phyloP scores from a whole-genome alignment of 2,888 invertebrate genomes.

The Trichacis sp. region DNA sequence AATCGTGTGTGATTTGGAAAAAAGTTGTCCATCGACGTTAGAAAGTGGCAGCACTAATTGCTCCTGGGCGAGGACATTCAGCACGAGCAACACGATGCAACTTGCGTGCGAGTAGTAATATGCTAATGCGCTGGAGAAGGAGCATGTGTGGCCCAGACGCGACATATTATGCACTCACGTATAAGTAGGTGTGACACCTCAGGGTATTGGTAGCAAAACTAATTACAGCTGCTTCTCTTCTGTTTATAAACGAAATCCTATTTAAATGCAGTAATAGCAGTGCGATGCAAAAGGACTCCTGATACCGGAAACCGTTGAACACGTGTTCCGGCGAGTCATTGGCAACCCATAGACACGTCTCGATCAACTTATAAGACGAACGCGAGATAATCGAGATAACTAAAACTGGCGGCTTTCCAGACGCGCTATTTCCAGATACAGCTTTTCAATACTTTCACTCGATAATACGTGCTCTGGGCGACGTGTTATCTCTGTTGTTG shows the following conservation, averaged over 20 bases:
- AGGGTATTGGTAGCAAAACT: constrained; percentile 49
- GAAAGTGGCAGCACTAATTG: constrained; percentile 3
- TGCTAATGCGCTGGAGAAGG: constrained; percentile 49
- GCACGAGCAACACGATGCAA: constrained; percentile 26
- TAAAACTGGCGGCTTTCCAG: constrained; percentile 6
- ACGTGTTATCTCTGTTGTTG: not conserved
- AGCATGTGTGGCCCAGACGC: constrained; percentile 20
- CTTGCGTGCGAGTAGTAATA: constrained; percentile 55
- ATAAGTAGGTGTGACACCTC: constrained; percentile 15
- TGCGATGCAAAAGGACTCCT: constrained; percentile 15
- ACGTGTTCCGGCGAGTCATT: constrained; percentile 25
- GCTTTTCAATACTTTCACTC: not conserved
- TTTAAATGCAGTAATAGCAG: constrained; percentile 54
- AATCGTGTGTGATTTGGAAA: too few species aligned
- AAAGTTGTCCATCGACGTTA: not conserved
- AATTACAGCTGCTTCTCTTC: constrained; percentile 56
- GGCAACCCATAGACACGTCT: too few species aligned
- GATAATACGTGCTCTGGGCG: not conserved
- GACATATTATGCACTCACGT: constrained; percentile 14
- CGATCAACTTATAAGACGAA: constrained; percentile 24
- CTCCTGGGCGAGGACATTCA: too few species aligned
- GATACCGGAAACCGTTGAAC: too few species aligned
- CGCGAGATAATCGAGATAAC: constrained; percentile 13
- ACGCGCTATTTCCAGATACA: not conserved
- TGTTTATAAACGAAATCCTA: constrained; percentile 56